Evolutionary conservation across 2,113 vertebrate genomes (phyloP), one percentile per base, ranked within the genome.

Genomic region (Psophia crepitans): DNA sequence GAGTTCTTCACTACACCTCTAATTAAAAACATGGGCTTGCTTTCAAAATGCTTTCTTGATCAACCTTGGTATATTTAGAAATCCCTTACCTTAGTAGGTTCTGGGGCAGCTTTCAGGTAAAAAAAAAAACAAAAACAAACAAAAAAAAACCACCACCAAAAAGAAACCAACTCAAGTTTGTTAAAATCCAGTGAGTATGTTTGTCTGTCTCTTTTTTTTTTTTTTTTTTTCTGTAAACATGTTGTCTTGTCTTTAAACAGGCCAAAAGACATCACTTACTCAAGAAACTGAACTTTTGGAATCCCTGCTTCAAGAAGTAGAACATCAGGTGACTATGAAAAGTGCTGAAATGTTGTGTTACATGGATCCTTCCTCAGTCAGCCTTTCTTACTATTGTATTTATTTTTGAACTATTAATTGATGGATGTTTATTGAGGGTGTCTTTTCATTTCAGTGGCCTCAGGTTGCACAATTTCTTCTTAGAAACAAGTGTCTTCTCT

Each of bases 251-350:
- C 84, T 94, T 93, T 87, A 90, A 98, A 97, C 95, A 99, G 99
- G 99, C 96, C 99, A 99, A 97, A 99, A 99, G 98, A 99, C 99
- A 69, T 99, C 99, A 10, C 98, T 99, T 91, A 99, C 99, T 69
- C 99, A 99, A 98, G 99, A 99, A 98, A 99, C 99, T 0, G 99
- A 99, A 93, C 98, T 99, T 91, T 97, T 99, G 94, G 99, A 99
- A 98, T 99, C 99, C 75, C 98, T 99, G 30, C 98, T 99, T 94
- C 99, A 99, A 94, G 99, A 99, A 97, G 99, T 99, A 58, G 99
- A 99, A 77, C 99, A 99, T 97, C 99, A 99, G 99, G 99, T 99
- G 87, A 98, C 96, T 35, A 73, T 32, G 44, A 53, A 46, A 68
- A 33, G 75, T 86, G 30, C 48, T 84, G 69, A 76, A 95, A 75